Evolutionary conservation across 2,888 invertebrate genomes (phyloP).

Genomic region (Nipponacmea schrenckii): DNA sequence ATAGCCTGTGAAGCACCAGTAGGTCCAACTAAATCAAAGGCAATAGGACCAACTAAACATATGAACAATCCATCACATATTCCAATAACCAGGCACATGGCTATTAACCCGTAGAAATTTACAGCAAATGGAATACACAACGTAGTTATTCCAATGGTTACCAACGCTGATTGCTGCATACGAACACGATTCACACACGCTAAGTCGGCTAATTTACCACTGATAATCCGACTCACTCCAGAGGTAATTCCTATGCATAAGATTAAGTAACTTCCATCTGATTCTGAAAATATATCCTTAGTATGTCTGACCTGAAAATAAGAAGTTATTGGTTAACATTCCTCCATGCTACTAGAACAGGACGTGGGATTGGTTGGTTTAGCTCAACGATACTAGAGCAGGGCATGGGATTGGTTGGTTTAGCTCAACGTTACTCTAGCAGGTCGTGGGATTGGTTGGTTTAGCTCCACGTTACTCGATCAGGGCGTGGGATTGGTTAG

Average conservation of each 20-base stretch:
- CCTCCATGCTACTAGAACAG: no score
- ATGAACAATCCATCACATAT: constrained; percentile 93
- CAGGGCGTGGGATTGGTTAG: no score
- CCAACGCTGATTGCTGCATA: constrained; percentile 78
- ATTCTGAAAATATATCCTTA: constrained; percentile 72
- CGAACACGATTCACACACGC: constrained; percentile 81
- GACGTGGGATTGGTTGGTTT: no score
- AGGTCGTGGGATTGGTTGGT: no score
- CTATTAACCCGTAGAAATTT: constrained; percentile 76
- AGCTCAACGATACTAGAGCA: no score
- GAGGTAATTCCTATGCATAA: constrained; percentile 88
- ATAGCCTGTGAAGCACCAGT: constrained; percentile 88
- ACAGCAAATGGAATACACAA: constrained; percentile 56
- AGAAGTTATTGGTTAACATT: background rate
- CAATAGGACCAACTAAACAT: constrained; percentile 88
- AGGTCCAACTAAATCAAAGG: constrained; percentile 87
- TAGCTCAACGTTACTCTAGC: no score
- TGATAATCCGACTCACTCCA: constrained; percentile 83
- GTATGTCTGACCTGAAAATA: constrained; percentile 75
- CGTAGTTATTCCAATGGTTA: constrained; percentile 53
- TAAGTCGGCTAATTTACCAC: constrained; percentile 85
- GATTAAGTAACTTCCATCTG: constrained; percentile 79
- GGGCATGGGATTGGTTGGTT: no score
- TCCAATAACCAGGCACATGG: constrained; percentile 84
- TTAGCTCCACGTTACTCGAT: no score